Conservation (phyloP, 2,888 invertebrate species). For the Dynastes grantii region DNA sequence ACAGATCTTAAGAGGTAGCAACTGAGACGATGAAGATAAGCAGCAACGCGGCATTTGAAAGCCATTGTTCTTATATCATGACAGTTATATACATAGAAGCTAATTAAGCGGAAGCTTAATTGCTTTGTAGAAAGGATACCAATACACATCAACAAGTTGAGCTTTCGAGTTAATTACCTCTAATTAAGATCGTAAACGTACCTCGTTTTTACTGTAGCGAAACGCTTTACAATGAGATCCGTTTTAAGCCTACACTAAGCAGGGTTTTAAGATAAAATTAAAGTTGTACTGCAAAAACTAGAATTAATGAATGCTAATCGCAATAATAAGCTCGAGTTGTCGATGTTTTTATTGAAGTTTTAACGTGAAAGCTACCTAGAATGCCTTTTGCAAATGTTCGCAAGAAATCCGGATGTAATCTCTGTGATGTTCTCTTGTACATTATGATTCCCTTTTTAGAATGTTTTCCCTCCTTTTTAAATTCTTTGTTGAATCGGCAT, state of each 20-base stretch:
- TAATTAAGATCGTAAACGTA: constrained; percentile 24
- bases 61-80: background rate
- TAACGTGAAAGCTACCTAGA: background rate
- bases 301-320: background rate
- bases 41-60: background rate
- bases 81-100: background rate
- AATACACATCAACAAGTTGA: constrained; percentile 6
- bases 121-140: constrained; percentile 1
- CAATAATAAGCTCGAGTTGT: background rate
- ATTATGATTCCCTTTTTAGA: background rate
- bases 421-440: background rate
- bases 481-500: background rate
- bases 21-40: too few species aligned
- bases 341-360: background rate
- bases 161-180: constrained; percentile 26
- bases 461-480: background rate
- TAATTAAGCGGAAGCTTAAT: constrained; percentile 19
- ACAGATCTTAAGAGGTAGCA: too few species aligned
- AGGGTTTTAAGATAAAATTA: background rate
- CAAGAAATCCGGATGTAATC: background rate
- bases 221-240: background rate
- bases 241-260: background rate
- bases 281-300: background rate
- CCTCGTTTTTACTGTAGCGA: background rate
- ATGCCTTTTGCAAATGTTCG: background rate